These are phyloP conservation scores for Plumapathes pennacea DNA, from an alignment of 92 coral and sea anemone genomes.

Conservation along the genomic window DNA sequence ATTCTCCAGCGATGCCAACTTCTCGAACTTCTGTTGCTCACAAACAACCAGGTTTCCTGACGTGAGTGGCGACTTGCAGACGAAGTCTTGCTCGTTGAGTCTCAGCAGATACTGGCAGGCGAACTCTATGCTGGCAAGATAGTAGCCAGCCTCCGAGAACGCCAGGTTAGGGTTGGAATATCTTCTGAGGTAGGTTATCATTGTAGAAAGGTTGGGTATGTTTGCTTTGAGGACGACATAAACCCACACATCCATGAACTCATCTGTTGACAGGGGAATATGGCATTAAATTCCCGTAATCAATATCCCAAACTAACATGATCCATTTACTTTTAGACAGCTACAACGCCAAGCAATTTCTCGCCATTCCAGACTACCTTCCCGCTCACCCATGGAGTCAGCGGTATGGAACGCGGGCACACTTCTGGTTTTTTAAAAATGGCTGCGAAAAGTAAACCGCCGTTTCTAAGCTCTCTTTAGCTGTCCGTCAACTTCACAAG, in stretches of 20 bases:
- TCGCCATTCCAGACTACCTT: too few species aligned
- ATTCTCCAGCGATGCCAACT: slow-evolving; percentile 40
- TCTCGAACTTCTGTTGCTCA: slow-evolving; percentile 45
- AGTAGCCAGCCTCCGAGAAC: slow-evolving; percentile 84
- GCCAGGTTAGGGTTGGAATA: slow-evolving; percentile 80
- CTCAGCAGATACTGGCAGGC: slow-evolving; percentile 74
- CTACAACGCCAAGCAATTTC: too few species aligned
- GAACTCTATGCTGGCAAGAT: slow-evolving; percentile 77
- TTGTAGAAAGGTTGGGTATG: slow-evolving; percentile 55
- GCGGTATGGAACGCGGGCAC: too few species aligned
- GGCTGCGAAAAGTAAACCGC: too few species aligned
- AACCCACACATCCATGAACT: slow-evolving; percentile 91
- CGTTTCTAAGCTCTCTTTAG: too few species aligned
- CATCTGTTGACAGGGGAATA: slow-evolving; percentile 40
- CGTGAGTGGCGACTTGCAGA: slow-evolving; percentile 20
- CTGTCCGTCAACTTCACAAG: too few species aligned
- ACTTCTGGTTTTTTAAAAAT: too few species aligned
- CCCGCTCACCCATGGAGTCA: too few species aligned
- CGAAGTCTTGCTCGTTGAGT: slow-evolving; percentile 68
- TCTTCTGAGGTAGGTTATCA: slow-evolving; percentile 56
- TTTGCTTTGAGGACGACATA: slow-evolving; percentile 76
- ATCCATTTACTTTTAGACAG: too few species aligned
- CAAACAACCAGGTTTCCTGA: slow-evolving; percentile 59
- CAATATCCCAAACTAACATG: too few species aligned
- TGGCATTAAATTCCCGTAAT: too few species aligned